Conservation (phyloP, 1,140 invertebrate species). For the Piezodorus guildinii region DNA sequence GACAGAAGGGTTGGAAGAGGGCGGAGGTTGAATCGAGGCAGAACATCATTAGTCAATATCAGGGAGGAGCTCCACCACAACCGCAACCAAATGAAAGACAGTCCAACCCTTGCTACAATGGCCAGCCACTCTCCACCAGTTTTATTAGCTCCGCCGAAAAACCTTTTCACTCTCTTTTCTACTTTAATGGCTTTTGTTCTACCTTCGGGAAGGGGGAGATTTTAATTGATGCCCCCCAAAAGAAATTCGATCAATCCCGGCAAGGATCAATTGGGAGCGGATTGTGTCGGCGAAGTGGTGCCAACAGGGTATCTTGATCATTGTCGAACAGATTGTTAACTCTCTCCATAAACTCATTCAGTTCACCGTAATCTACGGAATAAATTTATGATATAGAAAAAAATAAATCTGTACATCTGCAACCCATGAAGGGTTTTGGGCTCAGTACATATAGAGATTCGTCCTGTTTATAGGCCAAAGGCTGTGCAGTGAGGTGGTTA, state of each 20-base stretch:
- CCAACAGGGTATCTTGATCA: too few species aligned
- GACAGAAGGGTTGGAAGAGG: slow-evolving; percentile 14
- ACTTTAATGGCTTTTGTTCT: not conserved
- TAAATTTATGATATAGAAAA: too few species aligned
- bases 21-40: slow-evolving; percentile 16
- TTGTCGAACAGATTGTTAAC: too few species aligned
- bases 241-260: not conserved
- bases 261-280: not conserved
- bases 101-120: not conserved
- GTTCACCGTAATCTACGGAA: too few species aligned
- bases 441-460: too few species aligned
- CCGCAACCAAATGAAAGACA: slow-evolving; percentile 3
- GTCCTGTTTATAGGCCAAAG: too few species aligned
- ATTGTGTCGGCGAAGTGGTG: not conserved
- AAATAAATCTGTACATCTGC: too few species aligned
- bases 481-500: too few species aligned
- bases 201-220: not conserved
- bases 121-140: not conserved
- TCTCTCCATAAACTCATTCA: too few species aligned
- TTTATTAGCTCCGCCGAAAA: not conserved
- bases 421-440: too few species aligned
- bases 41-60: slow-evolving; percentile 21
- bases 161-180: not conserved
- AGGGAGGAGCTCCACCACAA: slow-evolving; percentile 6
- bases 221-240: not conserved